Evolutionary conservation across 2,797 vertebrate species (phyloP), one percentile per base, ranked within the genome.

Genomic region (Molossus alvarezi): DNA sequence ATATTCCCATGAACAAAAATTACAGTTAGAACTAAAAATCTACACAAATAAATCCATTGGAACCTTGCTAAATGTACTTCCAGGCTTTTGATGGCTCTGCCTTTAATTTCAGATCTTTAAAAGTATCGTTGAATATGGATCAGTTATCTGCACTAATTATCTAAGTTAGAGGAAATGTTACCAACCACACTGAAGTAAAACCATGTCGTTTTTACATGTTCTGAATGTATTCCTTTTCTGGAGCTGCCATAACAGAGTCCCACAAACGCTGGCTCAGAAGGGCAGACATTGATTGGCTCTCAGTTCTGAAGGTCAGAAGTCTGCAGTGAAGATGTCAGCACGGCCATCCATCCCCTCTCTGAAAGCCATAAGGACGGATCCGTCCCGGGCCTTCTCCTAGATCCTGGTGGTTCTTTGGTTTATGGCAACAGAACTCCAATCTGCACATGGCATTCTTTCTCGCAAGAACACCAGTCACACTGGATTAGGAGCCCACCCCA

Each of bases 1-100:
- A 83, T 58, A 92, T 95, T 92, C 88, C 25, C 0, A 0, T 48
- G 67, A 53, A 20, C 6, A 84, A 94, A 94, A 53, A 65, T 53
- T 41, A 69, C 96, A 62, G 45, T 94, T 67, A 65, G 60, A 83
- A 87, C 84, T 64, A 82, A 51, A 73, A 93, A 23, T 0, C 0
- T 4, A 10, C 88, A 58, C 57, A 81, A 94, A 93, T 3, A 29
- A 14, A 81, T 80, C 20, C 17, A 55, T 41, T 84, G 27, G 64
- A 45, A 90, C 92, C 33, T 23, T 76, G 9, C 9, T 29, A 81
- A 95, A 53, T n/a, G n/a, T 76, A 41, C 72, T 91, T 86, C 14
- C 4, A 10, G 11, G 12, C 71, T 90, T 84, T 64, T 80, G 41
- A 65, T 64, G 55, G 20, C 9, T 71, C 21, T 73, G 45, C 13